phyloP scores from a whole-genome alignment of 2,888 invertebrate genomes.

The Lepidocyrtinus sp. region DNA sequence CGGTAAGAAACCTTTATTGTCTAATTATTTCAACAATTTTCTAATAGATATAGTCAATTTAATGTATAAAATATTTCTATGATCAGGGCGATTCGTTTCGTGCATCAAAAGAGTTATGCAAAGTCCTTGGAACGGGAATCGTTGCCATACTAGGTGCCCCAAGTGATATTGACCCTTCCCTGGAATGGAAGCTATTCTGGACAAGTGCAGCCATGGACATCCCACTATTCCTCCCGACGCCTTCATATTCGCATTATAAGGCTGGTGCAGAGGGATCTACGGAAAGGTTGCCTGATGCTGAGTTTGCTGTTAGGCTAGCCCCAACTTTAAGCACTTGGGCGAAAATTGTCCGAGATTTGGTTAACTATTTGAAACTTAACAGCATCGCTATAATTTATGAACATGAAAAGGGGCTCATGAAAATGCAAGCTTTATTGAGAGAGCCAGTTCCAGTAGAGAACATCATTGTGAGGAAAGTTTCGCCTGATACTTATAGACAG shows the following conservation, averaged over 20 bases:
- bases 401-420: conserved; percentile 72
- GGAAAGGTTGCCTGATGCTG: conserved; percentile 58
- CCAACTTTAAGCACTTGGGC: conserved; percentile 63
- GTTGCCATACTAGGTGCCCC: conserved; percentile 64
- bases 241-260: conserved; percentile 64
- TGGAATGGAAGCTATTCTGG: conserved; percentile 69
- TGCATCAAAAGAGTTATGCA: conserved; percentile 77
- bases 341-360: conserved; percentile 61
- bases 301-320: conserved; percentile 65
- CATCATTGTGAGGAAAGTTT: conserved; percentile 73
- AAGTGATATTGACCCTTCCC: conserved; percentile 62
- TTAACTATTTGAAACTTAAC: conserved; percentile 56
- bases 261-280: conserved; percentile 43
- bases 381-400: conserved; percentile 67
- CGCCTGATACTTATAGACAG: conserved; percentile 72
- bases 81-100: conserved; percentile 84
- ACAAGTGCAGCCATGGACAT: conserved; percentile 65
- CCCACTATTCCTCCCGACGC: conserved; percentile 65
- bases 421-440: conserved; percentile 74
- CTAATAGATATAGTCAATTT: no score
- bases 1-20: no score
- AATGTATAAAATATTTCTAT: no score
- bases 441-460: conserved; percentile 72
- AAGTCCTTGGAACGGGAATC: conserved; percentile 61
- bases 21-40: no score